Base-by-base conservation (phyloP, 2,888 invertebrate species). In the Lasius fuliginosus region DNA sequence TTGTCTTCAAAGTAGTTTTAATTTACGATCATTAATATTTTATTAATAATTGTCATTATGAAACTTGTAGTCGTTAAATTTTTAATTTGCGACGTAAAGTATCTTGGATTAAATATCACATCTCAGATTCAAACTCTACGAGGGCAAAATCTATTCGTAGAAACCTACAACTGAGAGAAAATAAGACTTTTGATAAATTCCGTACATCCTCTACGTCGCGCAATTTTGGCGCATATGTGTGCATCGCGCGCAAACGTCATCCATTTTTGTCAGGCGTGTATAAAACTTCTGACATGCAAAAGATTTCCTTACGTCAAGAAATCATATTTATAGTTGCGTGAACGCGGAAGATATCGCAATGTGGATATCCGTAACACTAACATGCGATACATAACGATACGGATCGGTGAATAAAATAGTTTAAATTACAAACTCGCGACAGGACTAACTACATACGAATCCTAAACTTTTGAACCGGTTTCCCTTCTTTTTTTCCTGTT, bases 161-260 rank as follows among this genome's bases (percentile, higher is more conserved):
- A 36, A 81, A 60, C 49, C n/a, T 6, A 18, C 23, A 46, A 23
- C 42, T 18, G 6, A 9, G 18, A 27, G 73, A 60, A 42, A 73
- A 71, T 79, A 71, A 73, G 30, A 71, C 58, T 60, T 42, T 23
- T 73, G 79, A 79, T 71, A 60, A 56, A 79, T 60, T 33, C 58
- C 18, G 33, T 58, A 71, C 58, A 27, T 53, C n/a, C 67, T 23
- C 58, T 36, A 46, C 73, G 60, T 79, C 79, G 36, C 46, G 46
- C 74, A 73, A 81, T 81, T 81, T 73, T 53, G 27, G 30, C 58
- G 15, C 71, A 71, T 58, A 49, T 42, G 58, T 42, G 58, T 46
- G 73, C 73, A 33, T 73, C 79, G 79, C 58, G 58, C 73, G 73
- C 60, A 60, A 79, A 71, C 58, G 73, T 81, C 73, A 73, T 73